phyloP scores from a whole-genome alignment of 2,113 vertebrate species.

The Triplophysa tibetana region DNA sequence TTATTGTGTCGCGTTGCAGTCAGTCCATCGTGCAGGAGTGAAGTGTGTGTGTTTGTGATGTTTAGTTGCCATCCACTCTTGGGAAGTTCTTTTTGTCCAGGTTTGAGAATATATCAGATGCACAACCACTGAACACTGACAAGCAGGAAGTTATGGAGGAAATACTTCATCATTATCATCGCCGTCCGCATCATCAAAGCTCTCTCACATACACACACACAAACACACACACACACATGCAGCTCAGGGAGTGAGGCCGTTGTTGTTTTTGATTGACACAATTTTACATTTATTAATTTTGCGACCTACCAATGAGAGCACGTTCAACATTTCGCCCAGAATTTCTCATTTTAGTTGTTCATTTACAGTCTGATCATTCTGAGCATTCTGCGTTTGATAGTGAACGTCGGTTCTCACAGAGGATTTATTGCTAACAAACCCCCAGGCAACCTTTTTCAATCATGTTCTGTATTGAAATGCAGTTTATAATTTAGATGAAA shows the following conservation, averaged over 20 bases:
- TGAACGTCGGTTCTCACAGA: too few relatives aligned
- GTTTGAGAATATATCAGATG: background rate
- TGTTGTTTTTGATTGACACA: background rate
- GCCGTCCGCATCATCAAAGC: background rate
- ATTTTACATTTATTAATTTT: too few relatives aligned
- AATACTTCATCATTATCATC: slow-evolving; percentile 18
- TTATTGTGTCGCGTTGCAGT: slow-evolving; percentile 13
- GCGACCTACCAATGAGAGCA: too few relatives aligned
- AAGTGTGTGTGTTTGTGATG: slow-evolving; percentile 11
- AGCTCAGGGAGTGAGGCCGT: background rate
- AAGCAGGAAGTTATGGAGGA: background rate
- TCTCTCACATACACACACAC: background rate
- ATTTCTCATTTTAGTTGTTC: background rate
- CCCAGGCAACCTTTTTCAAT: too few relatives aligned
- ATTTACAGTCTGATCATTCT: background rate
- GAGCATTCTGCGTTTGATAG: background rate
- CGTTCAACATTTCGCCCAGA: too few relatives aligned
- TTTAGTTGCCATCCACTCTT: slow-evolving; percentile 10
- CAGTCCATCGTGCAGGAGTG: slow-evolving; percentile 13
- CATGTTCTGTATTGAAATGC: too few relatives aligned
- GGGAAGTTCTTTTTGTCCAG: slow-evolving; percentile 1
- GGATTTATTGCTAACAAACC: too few relatives aligned
- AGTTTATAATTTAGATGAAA: too few relatives aligned
- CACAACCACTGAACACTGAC: slow-evolving; percentile 11
- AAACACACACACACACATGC: background rate